A percentile compares a stretch with the other conserved stretches of the same genome.
Conservation (phyloP, 2,888 invertebrate species). For the Hemistola chrysoprasaria region DNA sequence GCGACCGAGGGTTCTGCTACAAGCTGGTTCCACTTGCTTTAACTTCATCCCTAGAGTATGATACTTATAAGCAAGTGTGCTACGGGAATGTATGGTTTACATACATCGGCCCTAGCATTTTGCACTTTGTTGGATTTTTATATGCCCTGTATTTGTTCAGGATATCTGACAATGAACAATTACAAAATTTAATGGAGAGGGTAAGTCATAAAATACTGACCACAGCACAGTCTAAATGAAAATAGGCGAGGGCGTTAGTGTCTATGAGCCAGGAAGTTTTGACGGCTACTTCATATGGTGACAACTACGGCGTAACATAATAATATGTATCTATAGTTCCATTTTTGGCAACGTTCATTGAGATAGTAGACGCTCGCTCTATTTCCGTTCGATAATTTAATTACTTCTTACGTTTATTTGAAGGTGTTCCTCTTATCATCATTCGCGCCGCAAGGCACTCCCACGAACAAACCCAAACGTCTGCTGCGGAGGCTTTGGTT, state of each 20-base stretch:
- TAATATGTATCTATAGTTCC: too few relatives aligned
- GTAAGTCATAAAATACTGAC: conserved; percentile 59
- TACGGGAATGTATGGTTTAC: conserved; percentile 87
- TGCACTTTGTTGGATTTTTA: conserved; percentile 88
- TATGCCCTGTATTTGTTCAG: conserved; percentile 89
- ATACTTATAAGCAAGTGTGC: conserved; percentile 83
- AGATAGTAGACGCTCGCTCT: too few relatives aligned
- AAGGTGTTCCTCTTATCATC: conserved; percentile 89
- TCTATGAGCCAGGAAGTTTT: too few relatives aligned
- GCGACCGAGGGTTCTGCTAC: conserved; percentile 88
- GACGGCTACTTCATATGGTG: too few relatives aligned
- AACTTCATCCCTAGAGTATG: conserved; percentile 66
- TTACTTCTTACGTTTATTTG: conserved; percentile 24
- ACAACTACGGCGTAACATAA: too few relatives aligned
- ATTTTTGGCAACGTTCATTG: too few relatives aligned
- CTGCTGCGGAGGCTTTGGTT: conserved; percentile 88
- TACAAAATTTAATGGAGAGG: conserved; percentile 92
- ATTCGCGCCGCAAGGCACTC: conserved; percentile 84
- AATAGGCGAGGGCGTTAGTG: too few relatives aligned
- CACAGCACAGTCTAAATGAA: background rate
- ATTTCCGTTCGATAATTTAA: too few relatives aligned
- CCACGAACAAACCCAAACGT: conserved; percentile 84
- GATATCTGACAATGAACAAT: conserved; percentile 90
- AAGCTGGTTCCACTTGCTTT: conserved; percentile 71
- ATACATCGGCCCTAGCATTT: conserved; percentile 87